Evolutionary conservation across 2,888 invertebrate genomes (phyloP), one percentile per base, ranked within the genome.

Genomic region (Onthophagus sagittarius): DNA sequence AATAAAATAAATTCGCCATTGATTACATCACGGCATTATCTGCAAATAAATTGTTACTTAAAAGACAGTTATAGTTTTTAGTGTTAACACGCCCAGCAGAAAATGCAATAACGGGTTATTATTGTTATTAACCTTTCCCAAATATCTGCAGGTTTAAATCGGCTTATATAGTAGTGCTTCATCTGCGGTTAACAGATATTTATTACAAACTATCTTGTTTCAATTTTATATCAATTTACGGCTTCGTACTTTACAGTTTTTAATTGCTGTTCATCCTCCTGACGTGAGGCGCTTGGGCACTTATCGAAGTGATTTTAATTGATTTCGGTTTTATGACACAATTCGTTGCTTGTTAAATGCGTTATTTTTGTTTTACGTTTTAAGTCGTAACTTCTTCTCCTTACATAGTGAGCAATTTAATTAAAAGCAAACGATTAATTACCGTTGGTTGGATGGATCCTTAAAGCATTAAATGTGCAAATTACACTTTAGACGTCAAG

Each of bases 91-190:
- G 23, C 23, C 3, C 23, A 23, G 23, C 23, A 23, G 23, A 23
- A 23, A 23, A 23, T 23, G 23, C 23, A 23, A 23, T 23, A 23
- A 23, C 23, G 23, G 23, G 23, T 1, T 23, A 23, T 23, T 69
- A 31, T 69, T 69, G 39, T 11, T 69, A 69, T 69, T 69, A 69
- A n/a, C 63, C 15, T 63, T 63, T 15, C 63, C n/a, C 33, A 33
- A 33, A 39, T 69, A 69, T 39, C 14, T n/a, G 5, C 33, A 69
- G 11, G 69, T 32, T 15, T 69, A 15, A 69, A 39, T 69, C 32
- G 31, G 15, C 32, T 69, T 69, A 39, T 14, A n/a, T 9, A 69
- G 7, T 13, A 32, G 69, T 14, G 15, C 15, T 67, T 15, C 23
- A 32, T 39, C 14, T 62, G 62, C 62, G 32, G 31, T 39, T 62